phyloP scores from a whole-genome alignment of 2,113 vertebrate genomes.

The Cyphomyrus discorhynchus region DNA sequence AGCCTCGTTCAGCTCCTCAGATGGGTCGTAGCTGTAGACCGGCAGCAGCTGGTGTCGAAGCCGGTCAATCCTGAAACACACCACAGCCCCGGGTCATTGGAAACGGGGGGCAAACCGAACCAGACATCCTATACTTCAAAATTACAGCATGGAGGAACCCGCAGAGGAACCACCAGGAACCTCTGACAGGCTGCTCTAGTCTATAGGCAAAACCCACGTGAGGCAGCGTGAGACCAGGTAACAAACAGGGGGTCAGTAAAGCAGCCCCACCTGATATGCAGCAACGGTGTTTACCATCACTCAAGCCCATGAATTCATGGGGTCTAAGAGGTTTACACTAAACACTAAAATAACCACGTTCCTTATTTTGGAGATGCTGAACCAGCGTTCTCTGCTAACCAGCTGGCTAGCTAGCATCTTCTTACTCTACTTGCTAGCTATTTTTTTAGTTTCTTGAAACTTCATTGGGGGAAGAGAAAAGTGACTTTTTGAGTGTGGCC shows the following conservation, averaged over 20 bases:
- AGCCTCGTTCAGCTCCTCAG: conserved; percentile 81
- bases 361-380: background rate
- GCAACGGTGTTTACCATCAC: background rate
- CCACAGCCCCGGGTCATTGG: background rate
- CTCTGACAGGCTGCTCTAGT: background rate
- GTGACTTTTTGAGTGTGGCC: background rate
- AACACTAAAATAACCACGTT: background rate
- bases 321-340: background rate
- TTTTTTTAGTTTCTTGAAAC: background rate
- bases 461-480: background rate
- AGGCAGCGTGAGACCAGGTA: background rate
- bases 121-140: background rate
- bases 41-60: conserved; percentile 88
- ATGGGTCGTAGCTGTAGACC: conserved; percentile 86
- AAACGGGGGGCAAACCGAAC: background rate
- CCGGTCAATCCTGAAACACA: conserved; percentile 68
- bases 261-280: background rate
- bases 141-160: background rate
- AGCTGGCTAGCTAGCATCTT: background rate
- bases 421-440: background rate
- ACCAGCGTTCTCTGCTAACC: background rate
- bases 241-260: background rate
- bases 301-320: background rate
- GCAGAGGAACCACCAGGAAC: background rate
- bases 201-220: background rate